Evolutionary conservation across 2,888 invertebrate species (phyloP).

Genomic region (Coelinius sp.): DNA sequence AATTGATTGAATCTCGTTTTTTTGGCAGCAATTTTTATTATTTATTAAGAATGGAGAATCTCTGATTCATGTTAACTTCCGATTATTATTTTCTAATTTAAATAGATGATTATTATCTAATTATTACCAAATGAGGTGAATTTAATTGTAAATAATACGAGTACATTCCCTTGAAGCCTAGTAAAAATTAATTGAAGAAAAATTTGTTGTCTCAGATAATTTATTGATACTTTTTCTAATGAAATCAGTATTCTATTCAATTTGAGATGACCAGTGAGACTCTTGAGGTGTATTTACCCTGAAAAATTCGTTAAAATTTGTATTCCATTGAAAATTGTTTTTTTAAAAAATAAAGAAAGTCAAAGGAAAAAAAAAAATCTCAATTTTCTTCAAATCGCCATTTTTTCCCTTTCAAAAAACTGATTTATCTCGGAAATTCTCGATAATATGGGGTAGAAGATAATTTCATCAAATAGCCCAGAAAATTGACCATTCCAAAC

Average conservation of each 20-base stretch:
- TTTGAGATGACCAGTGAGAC: not conserved
- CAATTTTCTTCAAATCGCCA: not conserved
- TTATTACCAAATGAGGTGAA: conserved; percentile 3
- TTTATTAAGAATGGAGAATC: conserved; percentile 1
- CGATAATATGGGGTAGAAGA: not conserved
- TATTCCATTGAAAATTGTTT: not conserved
- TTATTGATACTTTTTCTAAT: not conserved
- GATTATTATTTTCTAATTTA: conserved; percentile 12
- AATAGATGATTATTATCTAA: not conserved
- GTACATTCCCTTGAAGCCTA: conserved; percentile 55
- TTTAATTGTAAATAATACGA: conserved; percentile 28
- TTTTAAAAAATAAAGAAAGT: not conserved
- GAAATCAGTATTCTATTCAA: not conserved
- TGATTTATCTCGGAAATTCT: too few relatives aligned
- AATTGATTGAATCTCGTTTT: not conserved
- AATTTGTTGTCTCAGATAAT: not conserved
- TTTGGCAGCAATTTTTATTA: not conserved
- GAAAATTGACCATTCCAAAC: not conserved
- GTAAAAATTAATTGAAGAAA: conserved; percentile 35
- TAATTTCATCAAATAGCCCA: not conserved
- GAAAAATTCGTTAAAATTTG: conserved; percentile 10
- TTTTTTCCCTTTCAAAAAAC: too few relatives aligned
- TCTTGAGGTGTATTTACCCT: conserved; percentile 23
- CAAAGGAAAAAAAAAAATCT: not conserved
- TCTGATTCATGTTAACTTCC: not conserved